Conservation (phyloP, 2,113 vertebrate species). For the Crypturellus undulatus region DNA sequence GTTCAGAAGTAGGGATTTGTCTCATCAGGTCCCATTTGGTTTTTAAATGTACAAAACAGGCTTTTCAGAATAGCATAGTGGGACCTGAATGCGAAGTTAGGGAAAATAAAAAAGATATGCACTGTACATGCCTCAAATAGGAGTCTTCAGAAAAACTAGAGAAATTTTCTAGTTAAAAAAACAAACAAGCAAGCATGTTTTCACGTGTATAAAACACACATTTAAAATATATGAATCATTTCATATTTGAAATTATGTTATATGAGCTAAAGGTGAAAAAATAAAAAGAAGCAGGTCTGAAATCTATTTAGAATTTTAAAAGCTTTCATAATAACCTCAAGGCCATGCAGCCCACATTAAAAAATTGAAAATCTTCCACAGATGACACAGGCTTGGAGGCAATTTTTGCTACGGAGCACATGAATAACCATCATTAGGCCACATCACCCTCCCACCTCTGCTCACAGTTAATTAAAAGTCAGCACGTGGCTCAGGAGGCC, state of each 20-base stretch:
- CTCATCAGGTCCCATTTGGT: constrained; percentile 57
- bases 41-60: constrained; percentile 63
- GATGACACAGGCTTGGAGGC: constrained; percentile 39
- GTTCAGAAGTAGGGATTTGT: constrained; percentile 54
- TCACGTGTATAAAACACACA: constrained; percentile 1
- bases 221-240: background rate
- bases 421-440: constrained; percentile 52
- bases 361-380: constrained; percentile 61
- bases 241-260: background rate
- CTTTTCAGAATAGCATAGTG: constrained; percentile 46
- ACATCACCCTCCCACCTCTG: constrained; percentile 38
- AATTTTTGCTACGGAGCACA: constrained; percentile 54
- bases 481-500: constrained; percentile 13
- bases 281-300: constrained; percentile 56
- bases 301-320: constrained; percentile 69
- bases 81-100: background rate
- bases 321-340: constrained; percentile 62
- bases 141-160: background rate
- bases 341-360: constrained; percentile 55
- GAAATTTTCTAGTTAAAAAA: constrained; percentile 35
- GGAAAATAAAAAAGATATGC: constrained; percentile 5
- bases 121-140: background rate
- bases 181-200: background rate
- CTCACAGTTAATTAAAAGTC: constrained; percentile 63
- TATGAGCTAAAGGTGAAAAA: constrained; percentile 49